A percentile compares a stretch with the other conserved stretches of the same genome.
phyloP scores from a whole-genome alignment of 1,140 invertebrate species.

The Pemphigus obesinymphae region DNA sequence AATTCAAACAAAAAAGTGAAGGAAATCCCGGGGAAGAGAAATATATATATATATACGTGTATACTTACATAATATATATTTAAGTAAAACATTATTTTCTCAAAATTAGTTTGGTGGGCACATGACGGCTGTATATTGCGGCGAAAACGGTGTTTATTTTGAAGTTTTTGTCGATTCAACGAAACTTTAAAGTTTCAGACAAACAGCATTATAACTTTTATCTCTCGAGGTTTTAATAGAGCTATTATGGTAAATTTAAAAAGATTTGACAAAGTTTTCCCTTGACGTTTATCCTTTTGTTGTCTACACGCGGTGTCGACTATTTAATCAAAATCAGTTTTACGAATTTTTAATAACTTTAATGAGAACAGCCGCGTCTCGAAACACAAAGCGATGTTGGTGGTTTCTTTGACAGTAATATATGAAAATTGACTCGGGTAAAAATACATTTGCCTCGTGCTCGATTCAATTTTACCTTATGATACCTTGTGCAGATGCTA shows the following conservation, averaged over 20 bases:
- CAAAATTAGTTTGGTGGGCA: constrained; percentile 2
- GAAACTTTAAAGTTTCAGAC: neutral
- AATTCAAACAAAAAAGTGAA: neutral
- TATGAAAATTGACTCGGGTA: neutral
- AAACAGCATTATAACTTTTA: constrained; percentile 30
- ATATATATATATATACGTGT: neutral
- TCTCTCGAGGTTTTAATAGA: constrained; percentile 8
- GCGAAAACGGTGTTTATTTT: constrained; percentile 16
- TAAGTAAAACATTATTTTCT: neutral
- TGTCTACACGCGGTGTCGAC: constrained; percentile 1
- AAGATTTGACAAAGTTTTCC: constrained; percentile 18
- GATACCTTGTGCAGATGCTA: neutral
- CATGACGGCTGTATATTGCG: constrained; percentile 10
- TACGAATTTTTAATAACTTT: constrained; percentile 30
- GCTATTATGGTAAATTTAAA: constrained; percentile 29
- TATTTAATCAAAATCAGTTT: constrained; percentile 25
- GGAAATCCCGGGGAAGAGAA: neutral
- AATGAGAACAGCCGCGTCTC: neutral
- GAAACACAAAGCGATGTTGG: neutral
- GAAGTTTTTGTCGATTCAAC: constrained; percentile 24
- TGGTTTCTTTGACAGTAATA: neutral
- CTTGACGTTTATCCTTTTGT: constrained; percentile 23
- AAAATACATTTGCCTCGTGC: neutral
- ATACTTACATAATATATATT: neutral
- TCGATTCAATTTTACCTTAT: neutral